A percentile compares a stretch with the other conserved stretches of the same genome.
phyloP scores from a whole-genome alignment of 2,797 vertebrate species.

The Artibeus lituratus region DNA sequence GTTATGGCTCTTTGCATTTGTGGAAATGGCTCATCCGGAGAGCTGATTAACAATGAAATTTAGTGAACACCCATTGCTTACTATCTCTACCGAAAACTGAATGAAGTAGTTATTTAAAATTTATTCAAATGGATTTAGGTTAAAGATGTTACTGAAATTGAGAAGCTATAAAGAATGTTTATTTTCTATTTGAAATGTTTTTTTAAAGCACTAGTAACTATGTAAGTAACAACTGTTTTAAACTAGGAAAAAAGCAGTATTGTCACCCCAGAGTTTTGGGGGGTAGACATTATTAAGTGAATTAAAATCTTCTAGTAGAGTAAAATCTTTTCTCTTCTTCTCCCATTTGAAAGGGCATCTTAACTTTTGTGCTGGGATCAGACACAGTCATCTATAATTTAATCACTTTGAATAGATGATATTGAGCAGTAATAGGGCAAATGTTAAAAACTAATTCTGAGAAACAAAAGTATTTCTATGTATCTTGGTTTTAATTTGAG shows the following conservation, averaged over 20 bases:
- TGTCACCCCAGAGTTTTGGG: not conserved
- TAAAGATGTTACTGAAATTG: not conserved
- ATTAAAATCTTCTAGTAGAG: not conserved
- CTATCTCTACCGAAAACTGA: not conserved
- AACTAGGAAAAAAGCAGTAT: not conserved
- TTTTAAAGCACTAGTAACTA: not conserved
- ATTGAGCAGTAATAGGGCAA: not conserved
- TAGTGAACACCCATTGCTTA: not conserved
- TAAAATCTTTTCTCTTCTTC: not conserved
- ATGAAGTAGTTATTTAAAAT: not conserved
- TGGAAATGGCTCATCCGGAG: not conserved
- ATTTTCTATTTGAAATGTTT: not conserved
- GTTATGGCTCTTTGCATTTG: not conserved
- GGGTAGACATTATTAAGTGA: not conserved
- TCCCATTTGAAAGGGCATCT: not conserved
- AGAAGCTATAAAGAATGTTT: not conserved
- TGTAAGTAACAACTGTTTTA: not conserved
- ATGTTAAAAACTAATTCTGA: not conserved
- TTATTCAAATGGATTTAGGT: not conserved
- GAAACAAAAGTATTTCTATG: not conserved
- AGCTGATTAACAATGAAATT: not conserved
- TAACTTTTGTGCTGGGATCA: not conserved
- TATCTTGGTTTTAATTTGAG: not conserved
- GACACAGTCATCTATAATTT: not conserved
- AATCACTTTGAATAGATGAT: not conserved